Conservation (phyloP, 92 coral and sea anemone genomes). For the Palythoa heliodiscus region DNA sequence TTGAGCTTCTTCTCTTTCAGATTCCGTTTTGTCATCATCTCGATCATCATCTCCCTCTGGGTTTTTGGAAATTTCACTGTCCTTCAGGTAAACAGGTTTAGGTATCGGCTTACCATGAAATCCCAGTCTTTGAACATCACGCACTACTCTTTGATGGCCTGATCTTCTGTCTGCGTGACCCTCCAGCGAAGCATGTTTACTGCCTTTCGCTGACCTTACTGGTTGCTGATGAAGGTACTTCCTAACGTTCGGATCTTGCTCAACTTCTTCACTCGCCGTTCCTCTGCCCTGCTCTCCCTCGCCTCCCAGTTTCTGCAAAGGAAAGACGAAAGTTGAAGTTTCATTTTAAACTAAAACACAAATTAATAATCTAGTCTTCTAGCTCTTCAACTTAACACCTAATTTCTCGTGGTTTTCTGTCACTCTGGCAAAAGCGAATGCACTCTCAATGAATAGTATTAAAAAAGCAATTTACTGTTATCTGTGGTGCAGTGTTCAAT, state of each 20-base stretch:
- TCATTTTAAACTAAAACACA: background rate
- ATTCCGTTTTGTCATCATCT: constrained; percentile 24
- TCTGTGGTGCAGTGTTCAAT: background rate
- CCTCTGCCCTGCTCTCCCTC: background rate
- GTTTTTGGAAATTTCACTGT: background rate
- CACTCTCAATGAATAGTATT: background rate
- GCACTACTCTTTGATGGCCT: constrained; percentile 22
- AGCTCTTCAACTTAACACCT: no score
- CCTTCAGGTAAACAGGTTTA: constrained; percentile 27
- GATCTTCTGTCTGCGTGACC: background rate
- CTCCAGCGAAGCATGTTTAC: background rate
- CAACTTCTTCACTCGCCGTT: background rate
- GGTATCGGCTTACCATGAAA: constrained; percentile 26
- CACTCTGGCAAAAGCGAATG: no score
- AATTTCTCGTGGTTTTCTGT: no score
- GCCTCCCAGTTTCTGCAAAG: background rate
- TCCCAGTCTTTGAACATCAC: constrained; percentile 4
- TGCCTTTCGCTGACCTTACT: background rate
- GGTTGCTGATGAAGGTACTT: constrained; percentile 22
- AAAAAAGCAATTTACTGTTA: background rate
- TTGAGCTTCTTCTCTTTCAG: constrained; percentile 5
- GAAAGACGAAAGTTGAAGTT: background rate
- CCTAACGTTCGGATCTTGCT: background rate
- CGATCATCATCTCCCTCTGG: constrained; percentile 6
- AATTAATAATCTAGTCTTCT: background rate